These are phyloP conservation scores for Nephrotoma appendiculata DNA, from an alignment of 2,888 invertebrate genomes.

Conservation along the genomic window DNA sequence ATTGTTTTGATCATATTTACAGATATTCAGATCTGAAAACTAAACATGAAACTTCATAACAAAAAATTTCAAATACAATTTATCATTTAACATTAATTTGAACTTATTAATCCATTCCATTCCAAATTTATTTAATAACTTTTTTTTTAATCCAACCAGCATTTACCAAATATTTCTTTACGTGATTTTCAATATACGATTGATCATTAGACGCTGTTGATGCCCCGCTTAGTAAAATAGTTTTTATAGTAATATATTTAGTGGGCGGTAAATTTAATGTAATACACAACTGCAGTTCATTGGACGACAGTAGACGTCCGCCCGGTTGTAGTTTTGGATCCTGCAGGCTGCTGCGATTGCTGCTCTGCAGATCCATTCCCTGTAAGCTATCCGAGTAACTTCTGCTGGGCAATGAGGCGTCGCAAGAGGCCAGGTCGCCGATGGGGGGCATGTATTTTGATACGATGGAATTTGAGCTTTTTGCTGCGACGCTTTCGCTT, in stretches of 20 bases:
- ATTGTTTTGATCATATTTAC: neutral
- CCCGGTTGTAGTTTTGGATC: constrained; percentile 25
- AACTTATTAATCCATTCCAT: neutral
- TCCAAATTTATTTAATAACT: neutral
- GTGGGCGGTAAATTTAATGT: constrained; percentile 68
- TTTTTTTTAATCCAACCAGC: constrained; percentile 26
- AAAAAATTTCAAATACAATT: neutral
- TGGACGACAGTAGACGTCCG: constrained; percentile 45
- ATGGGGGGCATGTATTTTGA: constrained; percentile 74
- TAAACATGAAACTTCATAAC: neutral
- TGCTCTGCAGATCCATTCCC: constrained; percentile 32
- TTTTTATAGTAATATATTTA: constrained; percentile 80
- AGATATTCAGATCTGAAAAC: neutral
- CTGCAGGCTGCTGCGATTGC: constrained; percentile 26
- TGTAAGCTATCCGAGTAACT: constrained; percentile 35
- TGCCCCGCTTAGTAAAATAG: constrained; percentile 49
- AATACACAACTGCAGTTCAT: constrained; percentile 60
- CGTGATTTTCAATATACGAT: constrained; percentile 27
- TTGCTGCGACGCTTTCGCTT: constrained; percentile 35
- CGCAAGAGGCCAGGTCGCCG: constrained; percentile 33
- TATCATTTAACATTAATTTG: neutral
- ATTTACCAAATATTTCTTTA: constrained; percentile 34
- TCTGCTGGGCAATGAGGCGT: constrained; percentile 35
- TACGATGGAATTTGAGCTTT: constrained; percentile 65
- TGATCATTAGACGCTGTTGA: constrained; percentile 17